Conservation (phyloP, 92 coral and sea anemone genomes). For the Metridium senile region DNA sequence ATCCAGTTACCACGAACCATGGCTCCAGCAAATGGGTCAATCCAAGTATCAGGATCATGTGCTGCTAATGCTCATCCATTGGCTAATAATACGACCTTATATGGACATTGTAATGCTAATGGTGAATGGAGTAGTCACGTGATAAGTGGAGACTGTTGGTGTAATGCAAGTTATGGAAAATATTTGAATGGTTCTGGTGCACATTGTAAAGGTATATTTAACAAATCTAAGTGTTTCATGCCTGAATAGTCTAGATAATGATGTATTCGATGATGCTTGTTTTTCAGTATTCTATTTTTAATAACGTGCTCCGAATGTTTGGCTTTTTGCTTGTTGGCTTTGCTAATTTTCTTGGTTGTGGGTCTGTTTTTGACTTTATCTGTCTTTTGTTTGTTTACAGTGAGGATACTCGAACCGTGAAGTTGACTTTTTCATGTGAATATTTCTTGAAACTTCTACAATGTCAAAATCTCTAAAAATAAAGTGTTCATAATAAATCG, state of each 20-base stretch:
- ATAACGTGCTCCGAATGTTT: too few relatives aligned
- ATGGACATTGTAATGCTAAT: constrained; percentile 45
- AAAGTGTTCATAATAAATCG: too few relatives aligned
- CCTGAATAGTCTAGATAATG: background rate
- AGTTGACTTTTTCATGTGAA: too few relatives aligned
- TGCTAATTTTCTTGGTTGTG: too few relatives aligned
- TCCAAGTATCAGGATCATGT: constrained; percentile 38
- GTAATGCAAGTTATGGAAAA: constrained; percentile 42
- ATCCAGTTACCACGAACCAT: background rate
- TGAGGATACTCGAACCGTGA: too few relatives aligned
- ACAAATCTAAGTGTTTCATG: background rate
- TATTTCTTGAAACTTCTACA: too few relatives aligned
- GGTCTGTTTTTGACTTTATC: too few relatives aligned
- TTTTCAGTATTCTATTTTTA: too few relatives aligned
- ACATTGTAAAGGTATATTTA: background rate
- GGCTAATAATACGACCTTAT: constrained; percentile 1
- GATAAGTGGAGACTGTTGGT: constrained; percentile 33
- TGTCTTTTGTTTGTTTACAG: too few relatives aligned
- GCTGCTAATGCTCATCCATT: constrained; percentile 16
- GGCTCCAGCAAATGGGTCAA: background rate
- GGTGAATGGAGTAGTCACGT: constrained; percentile 6
- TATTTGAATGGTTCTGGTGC: background rate
- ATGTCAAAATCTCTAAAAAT: too few relatives aligned
- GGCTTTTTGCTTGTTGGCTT: too few relatives aligned
- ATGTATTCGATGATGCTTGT: background rate